Base-by-base conservation (phyloP, 2,113 vertebrate species). In the Fregata magnificens region DNA sequence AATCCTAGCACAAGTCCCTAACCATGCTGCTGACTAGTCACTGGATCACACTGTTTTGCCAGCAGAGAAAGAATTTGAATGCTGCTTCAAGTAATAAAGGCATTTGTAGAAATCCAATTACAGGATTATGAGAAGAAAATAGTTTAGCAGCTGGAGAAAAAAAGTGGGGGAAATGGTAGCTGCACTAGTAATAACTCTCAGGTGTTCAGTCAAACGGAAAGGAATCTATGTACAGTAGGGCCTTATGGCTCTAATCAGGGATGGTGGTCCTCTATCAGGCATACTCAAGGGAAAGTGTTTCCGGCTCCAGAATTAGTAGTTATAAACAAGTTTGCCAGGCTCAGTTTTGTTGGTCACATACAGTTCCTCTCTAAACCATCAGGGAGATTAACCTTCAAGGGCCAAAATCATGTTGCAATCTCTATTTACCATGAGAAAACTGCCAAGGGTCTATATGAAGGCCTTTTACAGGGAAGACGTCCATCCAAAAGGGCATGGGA, bases 71-170 rank as follows among this genome's bases (percentile, higher is more conserved):
- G 73, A 95, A 95, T 95, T 3, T 58, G 72, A 95, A 91, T 2
- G 2, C 12, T 56, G 49, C 70, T 93, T 95, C 73, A 92, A 95
- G 76, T 40, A 92, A 94, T 38, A 91, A 87, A 72, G 53, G 77
- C 56, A 91, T 89, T 84, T 85, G 49, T 38, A 95, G 70, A 93
- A 96, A 97, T 95, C 95, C 89, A 88, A 62, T 97, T 93, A 97
- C 40, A 76, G 88, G 94, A 95, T 97, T 96, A 96, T 7, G 32
- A 88, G 73, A 92, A 94, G 93, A 94, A 95, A 96, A 93, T 71
- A 96, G 86, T 89, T 95, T 29, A 95, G 81, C 45, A 94, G 66
- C 58, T 83, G 66, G 76, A 47, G 63, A 63, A 86, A 90, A 34
- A 53, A 25, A 2, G 0, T 0, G 9, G 7, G 11, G 28, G 58